Conservation (phyloP, 2,113 vertebrate genomes). For the Steatornis caripensis region DNA sequence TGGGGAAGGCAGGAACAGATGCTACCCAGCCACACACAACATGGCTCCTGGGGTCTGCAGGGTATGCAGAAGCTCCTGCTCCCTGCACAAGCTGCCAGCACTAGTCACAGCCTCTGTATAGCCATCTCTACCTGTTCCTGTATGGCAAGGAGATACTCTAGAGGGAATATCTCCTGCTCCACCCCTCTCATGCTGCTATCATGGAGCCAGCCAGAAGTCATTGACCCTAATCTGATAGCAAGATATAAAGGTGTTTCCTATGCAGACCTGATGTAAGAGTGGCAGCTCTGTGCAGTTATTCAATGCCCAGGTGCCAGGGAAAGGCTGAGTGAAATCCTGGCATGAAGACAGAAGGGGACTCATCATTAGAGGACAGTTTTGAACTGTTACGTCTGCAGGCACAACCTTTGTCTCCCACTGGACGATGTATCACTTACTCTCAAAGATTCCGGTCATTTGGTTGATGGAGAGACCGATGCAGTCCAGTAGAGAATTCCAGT, state of each 20-base stretch:
- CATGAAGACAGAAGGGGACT: neutral
- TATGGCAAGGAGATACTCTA: neutral
- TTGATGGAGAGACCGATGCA: neutral
- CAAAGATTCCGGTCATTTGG: neutral
- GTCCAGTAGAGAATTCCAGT: neutral
- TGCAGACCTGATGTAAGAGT: neutral
- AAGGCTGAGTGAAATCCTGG: neutral
- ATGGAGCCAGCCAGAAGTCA: neutral
- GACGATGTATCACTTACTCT: neutral
- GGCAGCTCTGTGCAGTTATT: neutral
- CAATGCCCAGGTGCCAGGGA: neutral
- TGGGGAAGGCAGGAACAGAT: slow-evolving; percentile 33
- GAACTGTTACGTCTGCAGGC: neutral
- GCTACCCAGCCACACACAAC: neutral
- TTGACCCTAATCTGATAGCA: neutral
- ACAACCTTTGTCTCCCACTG: neutral
- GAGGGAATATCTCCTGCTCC: neutral
- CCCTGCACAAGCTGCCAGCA: neutral
- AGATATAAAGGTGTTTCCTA: neutral
- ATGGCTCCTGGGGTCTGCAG: neutral
- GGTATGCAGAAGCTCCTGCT: neutral
- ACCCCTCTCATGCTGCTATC: neutral
- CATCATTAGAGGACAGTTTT: neutral
- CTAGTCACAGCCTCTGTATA: neutral
- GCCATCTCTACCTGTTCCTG: neutral